Conservation (phyloP, 2,888 invertebrate species). For the Troides aeacus region DNA sequence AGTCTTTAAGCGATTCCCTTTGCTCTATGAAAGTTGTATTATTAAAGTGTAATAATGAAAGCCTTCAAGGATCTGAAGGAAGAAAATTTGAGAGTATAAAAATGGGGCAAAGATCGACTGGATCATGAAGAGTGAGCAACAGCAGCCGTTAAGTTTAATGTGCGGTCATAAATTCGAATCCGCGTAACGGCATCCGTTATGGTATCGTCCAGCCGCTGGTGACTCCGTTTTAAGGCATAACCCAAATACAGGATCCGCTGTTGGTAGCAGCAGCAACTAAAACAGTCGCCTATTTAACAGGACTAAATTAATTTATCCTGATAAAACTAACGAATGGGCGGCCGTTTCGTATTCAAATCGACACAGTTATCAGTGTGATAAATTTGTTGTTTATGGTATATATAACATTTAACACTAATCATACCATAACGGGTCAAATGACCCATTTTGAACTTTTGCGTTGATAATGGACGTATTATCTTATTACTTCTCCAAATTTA, state of each 20-base stretch:
- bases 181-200: slow-evolving; percentile 45
- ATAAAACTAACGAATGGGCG: slow-evolving; percentile 25
- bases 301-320: slow-evolving; percentile 12
- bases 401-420: too few species aligned
- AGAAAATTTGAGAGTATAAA: slow-evolving; percentile 10
- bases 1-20: too few species aligned
- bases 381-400: slow-evolving; percentile 4
- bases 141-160: slow-evolving; percentile 29
- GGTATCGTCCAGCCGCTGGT: slow-evolving; percentile 37
- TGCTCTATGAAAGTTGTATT: too few species aligned
- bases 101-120: slow-evolving; percentile 7
- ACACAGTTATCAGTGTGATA: slow-evolving; percentile 14
- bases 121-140: slow-evolving; percentile 19
- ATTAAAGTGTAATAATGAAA: neutral
- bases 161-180: slow-evolving; percentile 40
- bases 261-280: slow-evolving; percentile 42
- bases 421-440: too few species aligned
- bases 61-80: neutral
- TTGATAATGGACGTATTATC: too few species aligned
- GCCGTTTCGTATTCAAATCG: slow-evolving; percentile 1
- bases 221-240: slow-evolving; percentile 51
- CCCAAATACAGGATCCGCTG: slow-evolving; percentile 52
- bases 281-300: slow-evolving; percentile 8
- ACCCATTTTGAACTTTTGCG: too few species aligned
- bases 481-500: too few species aligned